phyloP scores from a whole-genome alignment of 2,113 vertebrate genomes.

The Chlorodrepanis virens region DNA sequence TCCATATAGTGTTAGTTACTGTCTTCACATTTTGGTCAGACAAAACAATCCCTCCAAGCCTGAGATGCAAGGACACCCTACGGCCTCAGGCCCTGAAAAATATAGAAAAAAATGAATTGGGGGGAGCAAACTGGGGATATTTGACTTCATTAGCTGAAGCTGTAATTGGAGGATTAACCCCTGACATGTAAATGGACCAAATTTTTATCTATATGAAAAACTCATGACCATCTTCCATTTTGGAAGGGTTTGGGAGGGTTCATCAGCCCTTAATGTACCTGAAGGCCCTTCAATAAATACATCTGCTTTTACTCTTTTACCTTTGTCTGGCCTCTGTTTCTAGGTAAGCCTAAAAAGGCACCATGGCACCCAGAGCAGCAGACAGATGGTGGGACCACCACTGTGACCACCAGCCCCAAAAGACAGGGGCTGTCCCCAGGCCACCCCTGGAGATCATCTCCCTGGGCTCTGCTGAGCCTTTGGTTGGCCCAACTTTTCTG shows the following conservation, averaged over 20 bases:
- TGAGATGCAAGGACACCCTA: too few species aligned
- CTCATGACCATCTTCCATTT: fast-evolving
- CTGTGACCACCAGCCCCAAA: not conserved
- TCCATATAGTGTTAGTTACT: not conserved
- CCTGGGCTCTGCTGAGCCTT: not conserved
- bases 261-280: not conserved
- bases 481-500: fast-evolving
- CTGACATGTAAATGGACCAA: not conserved
- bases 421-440: not conserved
- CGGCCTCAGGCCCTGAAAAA: not conserved
- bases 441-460: not conserved
- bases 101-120: not conserved
- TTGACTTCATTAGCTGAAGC: too few species aligned
- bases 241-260: not conserved
- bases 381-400: fast-evolving
- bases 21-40: not conserved
- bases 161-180: not conserved
- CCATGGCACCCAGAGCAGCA: not conserved
- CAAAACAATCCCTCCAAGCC: not conserved
- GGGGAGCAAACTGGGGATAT: not conserved
- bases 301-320: not conserved
- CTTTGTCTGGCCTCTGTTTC: not conserved
- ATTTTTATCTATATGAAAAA: not conserved
- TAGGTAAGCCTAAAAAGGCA: not conserved
- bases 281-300: not conserved